Evolutionary conservation across 2,113 vertebrate genomes (phyloP).

Genomic region (Forbesichthys papilliferus): DNA sequence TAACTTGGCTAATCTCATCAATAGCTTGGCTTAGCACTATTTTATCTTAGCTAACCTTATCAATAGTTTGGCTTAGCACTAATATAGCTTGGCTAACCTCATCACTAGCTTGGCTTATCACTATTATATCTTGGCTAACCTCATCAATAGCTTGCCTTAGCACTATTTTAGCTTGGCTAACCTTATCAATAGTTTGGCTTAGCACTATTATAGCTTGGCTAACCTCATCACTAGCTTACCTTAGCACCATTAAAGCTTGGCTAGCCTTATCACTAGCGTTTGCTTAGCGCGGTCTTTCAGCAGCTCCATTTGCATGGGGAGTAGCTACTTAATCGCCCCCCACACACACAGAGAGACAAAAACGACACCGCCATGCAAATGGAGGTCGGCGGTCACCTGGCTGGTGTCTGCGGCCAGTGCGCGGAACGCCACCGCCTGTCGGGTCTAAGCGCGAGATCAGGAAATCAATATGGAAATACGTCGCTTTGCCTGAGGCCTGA

Average conservation of each 20-base stretch:
- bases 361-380: constrained; percentile 57
- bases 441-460: constrained; percentile 33
- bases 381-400: constrained; percentile 39
- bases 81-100: too few species aligned
- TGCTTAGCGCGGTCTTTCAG: neutral
- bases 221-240: neutral
- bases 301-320: constrained; percentile 50
- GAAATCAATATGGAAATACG: constrained; percentile 69
- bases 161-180: too few species aligned
- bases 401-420: constrained; percentile 55
- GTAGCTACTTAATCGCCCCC: neutral
- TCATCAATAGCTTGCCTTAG: too few species aligned
- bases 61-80: too few species aligned
- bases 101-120: too few species aligned
- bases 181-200: too few species aligned
- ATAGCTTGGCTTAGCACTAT: too few species aligned
- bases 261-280: neutral
- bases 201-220: too few species aligned
- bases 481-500: constrained; percentile 48
- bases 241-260: neutral
- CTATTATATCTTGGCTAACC: too few species aligned
- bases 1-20: too few species aligned
- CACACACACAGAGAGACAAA: constrained; percentile 8
- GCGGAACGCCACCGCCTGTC: constrained; percentile 10
- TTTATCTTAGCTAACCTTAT: too few species aligned